Evolutionary conservation across 2,888 invertebrate genomes (phyloP), one percentile per base, ranked within the genome.

Genomic region (Theretra japonica): DNA sequence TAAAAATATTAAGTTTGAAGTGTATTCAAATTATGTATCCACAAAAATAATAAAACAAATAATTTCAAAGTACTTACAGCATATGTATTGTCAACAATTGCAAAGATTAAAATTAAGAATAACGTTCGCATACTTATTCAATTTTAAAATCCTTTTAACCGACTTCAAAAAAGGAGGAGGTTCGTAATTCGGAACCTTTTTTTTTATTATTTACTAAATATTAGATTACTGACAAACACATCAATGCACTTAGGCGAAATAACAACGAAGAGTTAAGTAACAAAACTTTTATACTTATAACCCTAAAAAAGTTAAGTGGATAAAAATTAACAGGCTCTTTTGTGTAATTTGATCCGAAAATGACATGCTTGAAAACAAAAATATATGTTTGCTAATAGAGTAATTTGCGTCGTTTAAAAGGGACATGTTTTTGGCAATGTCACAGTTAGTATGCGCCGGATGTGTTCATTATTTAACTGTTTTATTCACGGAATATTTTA

Each of bases 1-100:
- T 93, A 68, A 19, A 59, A 71, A 71, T 57, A 57, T 7, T n/a
- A n/a, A 71, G 23, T 21, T 41, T 57, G 25, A 57, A 62, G 7
- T n/a, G 15, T 17, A 8, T 17, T 25, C 0, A 25, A 1, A 17
- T 19, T 23, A 23, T 58, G 0, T 25, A 15, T 15, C n/a, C 6
- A 56, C 3, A 21, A 6, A 58, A 4, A 1, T 23, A 23, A 23
- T 11, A 23, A 48, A 41, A 65, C 6, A 48, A 23, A 48, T 65
- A 65, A 23, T 41, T 23, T 41, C 15, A 23, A 17, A 5, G 62
- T 41, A 65, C 65, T 65, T 65, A 65, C 65, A 17, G 65, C 65
- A 65, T 65, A 17, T 0, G 65, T 41, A 65, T 48, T 48, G 6
- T 41, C 48, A 15, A 65, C 6, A 23, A 65, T 15, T 65, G 23